Conservation (phyloP, 2,113 vertebrate species). For the Accipiter cooperii region DNA sequence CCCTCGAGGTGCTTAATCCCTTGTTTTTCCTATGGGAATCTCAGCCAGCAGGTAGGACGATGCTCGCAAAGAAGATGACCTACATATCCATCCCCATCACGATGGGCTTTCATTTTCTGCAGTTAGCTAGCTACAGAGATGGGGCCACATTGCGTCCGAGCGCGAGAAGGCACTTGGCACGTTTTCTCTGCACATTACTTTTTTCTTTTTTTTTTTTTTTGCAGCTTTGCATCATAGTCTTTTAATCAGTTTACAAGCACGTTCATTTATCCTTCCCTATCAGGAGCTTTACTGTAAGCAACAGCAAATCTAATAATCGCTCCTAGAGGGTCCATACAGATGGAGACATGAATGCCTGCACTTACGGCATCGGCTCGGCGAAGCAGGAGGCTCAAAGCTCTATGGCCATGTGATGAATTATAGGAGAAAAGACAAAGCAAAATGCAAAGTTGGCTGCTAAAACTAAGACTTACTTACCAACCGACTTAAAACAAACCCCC, state of each 20-base stretch:
- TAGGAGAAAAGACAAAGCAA: neutral
- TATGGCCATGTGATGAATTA: accelerated
- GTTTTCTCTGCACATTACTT: accelerated
- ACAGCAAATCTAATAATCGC: neutral
- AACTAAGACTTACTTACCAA: neutral
- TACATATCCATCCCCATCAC: neutral
- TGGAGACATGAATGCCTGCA: neutral
- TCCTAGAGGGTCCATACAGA: neutral
- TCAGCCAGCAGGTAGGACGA: neutral
- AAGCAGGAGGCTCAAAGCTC: neutral
- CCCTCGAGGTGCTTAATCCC: neutral
- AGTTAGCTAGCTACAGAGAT: neutral
- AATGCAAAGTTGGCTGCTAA: neutral
- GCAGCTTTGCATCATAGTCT: neutral
- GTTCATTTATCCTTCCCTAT: neutral
- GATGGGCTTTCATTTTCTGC: neutral
- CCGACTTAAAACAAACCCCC: neutral
- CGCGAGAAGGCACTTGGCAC: neutral
- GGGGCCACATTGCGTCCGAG: accelerated
- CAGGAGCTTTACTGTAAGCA: neutral
- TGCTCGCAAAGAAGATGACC: neutral
- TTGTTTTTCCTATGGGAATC: neutral
- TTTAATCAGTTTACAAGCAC: neutral
- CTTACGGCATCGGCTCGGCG: neutral
- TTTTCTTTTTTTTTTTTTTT: neutral